Evolutionary conservation across 2,797 vertebrate genomes (phyloP), one percentile per base, ranked within the genome.

Genomic region (Fringilla coelebs): DNA sequence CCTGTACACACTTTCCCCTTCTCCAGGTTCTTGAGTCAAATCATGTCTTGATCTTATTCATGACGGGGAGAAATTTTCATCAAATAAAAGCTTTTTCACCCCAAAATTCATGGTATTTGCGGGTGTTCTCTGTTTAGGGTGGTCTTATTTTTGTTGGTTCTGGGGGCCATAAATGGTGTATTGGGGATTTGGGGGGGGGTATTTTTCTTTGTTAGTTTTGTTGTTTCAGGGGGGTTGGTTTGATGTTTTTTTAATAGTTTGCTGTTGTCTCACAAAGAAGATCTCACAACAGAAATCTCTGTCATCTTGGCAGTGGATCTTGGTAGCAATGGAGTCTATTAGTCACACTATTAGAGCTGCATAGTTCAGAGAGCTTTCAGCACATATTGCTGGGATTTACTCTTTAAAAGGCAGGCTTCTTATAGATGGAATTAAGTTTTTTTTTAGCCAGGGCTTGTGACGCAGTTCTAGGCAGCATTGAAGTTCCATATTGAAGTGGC

Each of bases 291-390:
- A 83, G 80, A 90, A 83, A 48, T 73, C 73, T 84, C 46, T 6
- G 1, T 79, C 61, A 55, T 80, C 36, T 79, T 82, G 78, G 78
- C 48, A 89, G 32, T 51, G 57, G 28, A 40, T 89, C 46, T 91
- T 72, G 61, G 55, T 83, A 88, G 82, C 78, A 86, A 20, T 49
- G 40, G 80, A 91, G 84, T 76, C 58, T 83, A 16, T 91, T 92
- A 90, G 84, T 96, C 88, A 92, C 72, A 74, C 61, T 17, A 25
- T 57, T 57, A 85, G 61, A 79, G 31, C 61, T 90, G 63, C 67
- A 87, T 85, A 82, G 43, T 46, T 85, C 68, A 67, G 67, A 82
- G 85, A 87, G 41, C 17, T 92, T 90, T 82, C 90, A 95, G 55
- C 41, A 90, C 40, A 48, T 55, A 72, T 63, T 73, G 43, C 70